Base-by-base conservation (phyloP, 1,140 invertebrate species). In the Vanessa tameamea region DNA sequence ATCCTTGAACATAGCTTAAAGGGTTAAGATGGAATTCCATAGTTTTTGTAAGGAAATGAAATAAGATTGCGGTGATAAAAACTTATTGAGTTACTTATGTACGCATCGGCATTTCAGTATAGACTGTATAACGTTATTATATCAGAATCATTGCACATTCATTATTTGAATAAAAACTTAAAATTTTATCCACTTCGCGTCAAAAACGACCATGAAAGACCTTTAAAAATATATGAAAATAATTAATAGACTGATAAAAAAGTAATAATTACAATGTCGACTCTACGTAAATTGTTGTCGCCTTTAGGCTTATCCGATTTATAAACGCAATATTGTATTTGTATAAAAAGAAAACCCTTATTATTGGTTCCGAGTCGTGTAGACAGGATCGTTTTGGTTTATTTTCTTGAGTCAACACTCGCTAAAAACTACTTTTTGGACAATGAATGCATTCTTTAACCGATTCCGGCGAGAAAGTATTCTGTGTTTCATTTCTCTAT, bases 241-340 rank as follows among this genome's bases (percentile, higher is more conserved):
- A n/a, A 0, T 5, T 51, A 31, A 31, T 31, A 31, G 26, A 31
- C 26, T 3, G 6, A 31, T 4, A 31, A 31, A 31, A 31, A 31
- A 31, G 1, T 4, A 31, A 31, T 15, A n/a, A 51, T 5, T 23
- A 16, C 43, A 47, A 15, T 20, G 47, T 20, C 80, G 14, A 67
- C 84, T 87, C 85, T 66, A 82, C 20, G 13, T 37, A 71, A 65
- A 61, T 59, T 70, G 7, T 78, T 88, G 82, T 87, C 71, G 72
- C 63, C 73, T 83, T 72, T 81, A 88, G 84, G 87, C 83, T 92
- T 88, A 90, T 90, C 87, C 79, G 90, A 91, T 91, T 92, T 92
- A 92, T 92, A 92, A 91, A 90, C 85, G 87, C 86, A 91, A 92
- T 91, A 92, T 92, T 90, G 87, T 90, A 91, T 92, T 91, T 90